Percentiles rank a stretch among this genome's conserved stretches.
Evolutionary conservation across 2,888 invertebrate species (phyloP).

Genomic region (Tortrix viridana): DNA sequence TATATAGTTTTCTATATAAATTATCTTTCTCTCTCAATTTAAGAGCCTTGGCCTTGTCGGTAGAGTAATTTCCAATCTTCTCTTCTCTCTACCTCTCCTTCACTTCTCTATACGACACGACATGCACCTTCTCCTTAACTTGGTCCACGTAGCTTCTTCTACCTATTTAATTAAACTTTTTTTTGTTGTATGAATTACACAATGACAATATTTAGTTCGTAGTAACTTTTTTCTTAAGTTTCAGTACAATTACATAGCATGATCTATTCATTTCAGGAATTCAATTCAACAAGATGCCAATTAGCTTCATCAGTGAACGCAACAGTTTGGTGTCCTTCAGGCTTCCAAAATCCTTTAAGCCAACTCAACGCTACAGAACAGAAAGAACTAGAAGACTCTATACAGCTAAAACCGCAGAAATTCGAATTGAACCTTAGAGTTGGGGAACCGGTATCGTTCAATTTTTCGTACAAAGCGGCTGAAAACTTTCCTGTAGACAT

Average conservation of each 20-base stretch:
- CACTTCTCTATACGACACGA: too few species aligned
- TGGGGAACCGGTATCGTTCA: not conserved
- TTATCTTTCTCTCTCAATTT: too few species aligned
- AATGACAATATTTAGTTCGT: too few species aligned
- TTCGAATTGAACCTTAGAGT: conserved; percentile 18
- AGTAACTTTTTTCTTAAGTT: too few species aligned
- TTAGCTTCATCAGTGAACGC: not conserved
- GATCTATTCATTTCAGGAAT: not conserved
- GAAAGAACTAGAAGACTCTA: conserved; percentile 3
- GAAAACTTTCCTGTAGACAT: conserved; percentile 24
- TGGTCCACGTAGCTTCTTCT: too few species aligned
- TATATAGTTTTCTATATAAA: too few species aligned
- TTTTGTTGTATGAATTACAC: too few species aligned
- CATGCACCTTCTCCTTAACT: too few species aligned
- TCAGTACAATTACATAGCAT: not conserved
- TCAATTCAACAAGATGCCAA: conserved; percentile 4
- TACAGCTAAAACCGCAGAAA: conserved; percentile 28
- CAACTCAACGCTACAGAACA: not conserved
- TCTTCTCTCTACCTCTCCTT: too few species aligned
- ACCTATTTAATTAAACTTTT: too few species aligned
- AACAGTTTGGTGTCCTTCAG: conserved; percentile 12
- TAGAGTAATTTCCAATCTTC: too few species aligned
- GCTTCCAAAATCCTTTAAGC: conserved; percentile 4
- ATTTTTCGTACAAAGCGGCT: conserved; percentile 20
- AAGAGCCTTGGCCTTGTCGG: too few species aligned